Conservation (phyloP, 2,797 vertebrate genomes). For the Leptatherina wallacei region DNA sequence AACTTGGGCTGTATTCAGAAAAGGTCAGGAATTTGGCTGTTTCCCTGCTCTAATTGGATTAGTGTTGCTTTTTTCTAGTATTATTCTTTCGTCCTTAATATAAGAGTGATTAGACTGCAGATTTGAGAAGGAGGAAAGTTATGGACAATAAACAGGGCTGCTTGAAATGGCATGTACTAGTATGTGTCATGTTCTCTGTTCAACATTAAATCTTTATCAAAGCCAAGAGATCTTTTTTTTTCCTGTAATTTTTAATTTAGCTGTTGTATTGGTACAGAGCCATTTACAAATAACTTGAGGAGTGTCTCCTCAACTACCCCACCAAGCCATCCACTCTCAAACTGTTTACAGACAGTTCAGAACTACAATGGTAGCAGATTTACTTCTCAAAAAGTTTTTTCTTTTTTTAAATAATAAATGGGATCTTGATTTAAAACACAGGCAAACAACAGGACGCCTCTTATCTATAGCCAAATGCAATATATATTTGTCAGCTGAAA, state of each 20-base stretch:
- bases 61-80: slow-evolving; percentile 38
- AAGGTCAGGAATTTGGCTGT: slow-evolving; percentile 71
- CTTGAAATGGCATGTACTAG: slow-evolving; percentile 10
- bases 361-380: not conserved
- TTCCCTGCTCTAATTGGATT: slow-evolving; percentile 68
- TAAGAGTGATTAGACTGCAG: slow-evolving; percentile 64
- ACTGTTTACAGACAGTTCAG: not conserved
- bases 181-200: slow-evolving; percentile 6
- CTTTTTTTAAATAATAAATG: not conserved
- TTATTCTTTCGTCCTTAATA: slow-evolving; percentile 58
- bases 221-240: not conserved
- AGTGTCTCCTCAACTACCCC: too few relatives aligned
- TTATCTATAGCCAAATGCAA: not conserved
- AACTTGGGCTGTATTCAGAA: slow-evolving; percentile 57
- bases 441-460: not conserved
- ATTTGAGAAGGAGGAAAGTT: slow-evolving; percentile 29
- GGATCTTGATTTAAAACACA: not conserved
- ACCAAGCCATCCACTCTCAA: not conserved
- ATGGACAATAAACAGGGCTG: slow-evolving; percentile 7
- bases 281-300: not conserved
- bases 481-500: not conserved
- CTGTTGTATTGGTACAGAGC: not conserved
- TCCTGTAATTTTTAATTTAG: not conserved
- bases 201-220: not conserved
- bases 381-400: not conserved